Evolutionary conservation across 1,140 invertebrate genomes (phyloP).

Genomic region (Caenorhabditis briggsae): DNA sequence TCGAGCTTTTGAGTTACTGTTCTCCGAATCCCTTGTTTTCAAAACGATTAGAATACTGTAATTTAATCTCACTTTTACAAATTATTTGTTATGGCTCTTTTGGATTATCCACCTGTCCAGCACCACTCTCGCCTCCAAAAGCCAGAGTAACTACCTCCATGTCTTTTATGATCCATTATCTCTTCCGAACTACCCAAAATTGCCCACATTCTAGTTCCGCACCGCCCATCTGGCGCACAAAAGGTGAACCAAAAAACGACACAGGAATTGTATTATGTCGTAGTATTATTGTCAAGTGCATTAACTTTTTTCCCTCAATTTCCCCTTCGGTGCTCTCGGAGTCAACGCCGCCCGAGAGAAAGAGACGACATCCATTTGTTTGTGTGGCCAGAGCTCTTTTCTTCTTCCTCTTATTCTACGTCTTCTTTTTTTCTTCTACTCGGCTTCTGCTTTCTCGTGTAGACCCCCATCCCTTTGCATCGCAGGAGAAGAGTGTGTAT

Average conservation of each 20-base stretch:
- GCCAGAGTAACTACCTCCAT: no score
- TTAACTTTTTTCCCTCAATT: constrained; percentile 48
- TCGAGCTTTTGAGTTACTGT: no score
- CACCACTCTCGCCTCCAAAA: no score
- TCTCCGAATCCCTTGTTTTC: no score
- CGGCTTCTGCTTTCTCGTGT: constrained; percentile 52
- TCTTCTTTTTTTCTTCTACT: constrained; percentile 25
- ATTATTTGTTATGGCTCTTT: no score
- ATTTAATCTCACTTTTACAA: no score
- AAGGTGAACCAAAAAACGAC: not conserved
- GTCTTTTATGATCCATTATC: no score
- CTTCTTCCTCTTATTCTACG: constrained; percentile 27
- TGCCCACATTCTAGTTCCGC: no score
- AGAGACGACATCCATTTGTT: constrained; percentile 52
- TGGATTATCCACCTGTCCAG: no score
- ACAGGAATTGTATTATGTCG: constrained; percentile 29
- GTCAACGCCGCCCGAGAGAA: not conserved
- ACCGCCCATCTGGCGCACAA: not conserved
- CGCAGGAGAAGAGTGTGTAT: constrained; percentile 40
- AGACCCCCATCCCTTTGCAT: constrained; percentile 2
- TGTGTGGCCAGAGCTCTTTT: constrained; percentile 48
- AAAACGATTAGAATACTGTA: no score
- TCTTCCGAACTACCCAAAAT: no score
- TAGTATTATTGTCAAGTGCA: constrained; percentile 48
- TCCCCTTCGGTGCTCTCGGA: constrained; percentile 48